phyloP scores from a whole-genome alignment of 2,113 vertebrate genomes.

The Serilophus lunatus region DNA sequence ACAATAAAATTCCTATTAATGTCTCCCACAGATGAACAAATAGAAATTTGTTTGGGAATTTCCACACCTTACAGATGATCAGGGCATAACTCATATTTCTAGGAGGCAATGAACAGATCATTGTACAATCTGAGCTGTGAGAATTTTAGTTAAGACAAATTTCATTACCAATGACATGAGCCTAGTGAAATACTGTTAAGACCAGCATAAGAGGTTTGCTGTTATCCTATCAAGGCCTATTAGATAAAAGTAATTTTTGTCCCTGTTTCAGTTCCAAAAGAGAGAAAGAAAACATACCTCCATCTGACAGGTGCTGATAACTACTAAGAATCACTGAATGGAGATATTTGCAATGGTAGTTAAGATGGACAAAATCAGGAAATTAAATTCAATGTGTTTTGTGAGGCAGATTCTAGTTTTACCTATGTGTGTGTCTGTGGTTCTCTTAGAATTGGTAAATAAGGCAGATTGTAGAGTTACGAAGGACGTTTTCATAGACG shows the following conservation, averaged over 20 bases:
- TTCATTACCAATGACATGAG: not conserved
- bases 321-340: not conserved
- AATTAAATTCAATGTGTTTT: not conserved
- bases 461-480: not conserved
- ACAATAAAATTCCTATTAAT: not conserved
- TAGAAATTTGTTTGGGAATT: not conserved
- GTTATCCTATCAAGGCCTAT: conserved; percentile 13
- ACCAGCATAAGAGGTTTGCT: not conserved
- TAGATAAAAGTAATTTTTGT: not conserved
- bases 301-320: not conserved
- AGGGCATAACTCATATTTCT: not conserved
- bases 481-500: not conserved
- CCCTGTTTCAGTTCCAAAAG: not conserved
- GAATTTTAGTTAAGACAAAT: not conserved
- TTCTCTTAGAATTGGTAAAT: not conserved
- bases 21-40: not conserved
- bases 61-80: not conserved
- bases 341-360: not conserved
- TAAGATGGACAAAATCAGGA: not conserved
- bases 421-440: too few relatives aligned
- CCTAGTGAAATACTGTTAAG: not conserved
- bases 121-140: not conserved
- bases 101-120: not conserved
- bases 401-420: not conserved
- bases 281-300: conserved; percentile 29